Percentiles rank a stretch among this genome's conserved stretches.
These are phyloP conservation scores for Hormiphora californensis DNA, from an alignment of 37 sponge, comb jelly and placozoan genomes.

Conservation along the genomic window DNA sequence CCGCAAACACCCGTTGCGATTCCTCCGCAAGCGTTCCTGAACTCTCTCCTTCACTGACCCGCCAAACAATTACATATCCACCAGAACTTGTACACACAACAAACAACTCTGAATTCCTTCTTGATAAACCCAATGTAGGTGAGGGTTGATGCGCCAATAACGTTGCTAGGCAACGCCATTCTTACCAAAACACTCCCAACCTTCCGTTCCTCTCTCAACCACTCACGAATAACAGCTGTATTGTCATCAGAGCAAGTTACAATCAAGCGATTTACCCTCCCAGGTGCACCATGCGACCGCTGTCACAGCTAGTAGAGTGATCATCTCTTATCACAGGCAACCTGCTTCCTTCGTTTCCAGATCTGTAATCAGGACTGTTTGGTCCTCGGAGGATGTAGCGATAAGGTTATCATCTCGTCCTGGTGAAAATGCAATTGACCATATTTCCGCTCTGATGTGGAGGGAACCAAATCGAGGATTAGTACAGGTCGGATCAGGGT, in stretches of 20 bases:
- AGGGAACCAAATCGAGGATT: constrained; percentile 35
- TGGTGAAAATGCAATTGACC: constrained; percentile 23
- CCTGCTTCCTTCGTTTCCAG: constrained; percentile 19
- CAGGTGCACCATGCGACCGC: neutral
- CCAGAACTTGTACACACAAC: no score
- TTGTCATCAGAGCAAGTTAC: constrained; percentile 46
- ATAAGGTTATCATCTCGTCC: neutral
- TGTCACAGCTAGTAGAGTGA: constrained; percentile 48
- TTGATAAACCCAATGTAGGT: constrained; percentile 35
- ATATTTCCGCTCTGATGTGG: constrained; percentile 7
- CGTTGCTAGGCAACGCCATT: neutral
- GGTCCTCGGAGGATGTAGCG: constrained; percentile 40
- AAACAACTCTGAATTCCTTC: no score
- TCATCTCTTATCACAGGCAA: neutral
- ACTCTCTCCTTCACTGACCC: no score
- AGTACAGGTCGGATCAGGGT: neutral
- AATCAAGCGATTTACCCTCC: neutral
- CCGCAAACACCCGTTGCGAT: no score
- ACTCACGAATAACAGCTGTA: constrained; percentile 9
- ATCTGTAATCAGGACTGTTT: constrained; percentile 3
- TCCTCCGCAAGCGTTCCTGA: no score
- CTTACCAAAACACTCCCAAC: neutral
- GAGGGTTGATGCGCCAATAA: constrained; percentile 2
- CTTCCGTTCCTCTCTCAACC: neutral
- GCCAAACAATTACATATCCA: no score